Evolutionary conservation across 2,888 invertebrate species (phyloP).

Genomic region (Dorcus parallelipipedus): DNA sequence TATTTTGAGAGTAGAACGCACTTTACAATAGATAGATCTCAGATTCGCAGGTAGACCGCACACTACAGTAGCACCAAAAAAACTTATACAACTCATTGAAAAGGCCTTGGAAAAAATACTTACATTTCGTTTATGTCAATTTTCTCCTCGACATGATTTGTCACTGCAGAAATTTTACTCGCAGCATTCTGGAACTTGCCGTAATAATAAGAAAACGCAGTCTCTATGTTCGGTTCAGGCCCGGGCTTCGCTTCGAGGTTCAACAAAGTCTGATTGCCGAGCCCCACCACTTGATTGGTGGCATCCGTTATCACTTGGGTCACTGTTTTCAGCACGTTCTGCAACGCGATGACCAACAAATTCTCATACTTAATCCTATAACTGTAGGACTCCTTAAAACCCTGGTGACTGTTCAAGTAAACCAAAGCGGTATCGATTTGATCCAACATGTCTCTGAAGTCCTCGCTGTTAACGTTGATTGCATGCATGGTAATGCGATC

Average conservation of each 20-base stretch:
- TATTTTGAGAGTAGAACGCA: too few species aligned
- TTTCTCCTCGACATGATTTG: constrained; percentile 78
- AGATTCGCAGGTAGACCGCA: too few species aligned
- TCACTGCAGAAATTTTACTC: constrained; percentile 75
- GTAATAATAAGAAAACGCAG: constrained; percentile 82
- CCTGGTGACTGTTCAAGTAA: constrained; percentile 75
- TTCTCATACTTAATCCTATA: constrained; percentile 84
- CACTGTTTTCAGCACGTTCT: constrained; percentile 76
- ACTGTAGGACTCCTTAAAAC: constrained; percentile 80
- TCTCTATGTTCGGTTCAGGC: constrained; percentile 47
- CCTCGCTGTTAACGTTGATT: constrained; percentile 58
- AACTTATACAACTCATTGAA: too few species aligned
- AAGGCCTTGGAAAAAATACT: constrained; percentile 38
- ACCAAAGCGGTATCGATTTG: constrained; percentile 84
- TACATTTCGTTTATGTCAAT: constrained; percentile 71
- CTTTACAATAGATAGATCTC: too few species aligned
- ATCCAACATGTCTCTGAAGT: constrained; percentile 76
- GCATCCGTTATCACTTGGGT: constrained; percentile 73
- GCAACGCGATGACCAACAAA: constrained; percentile 75
- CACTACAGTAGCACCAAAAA: too few species aligned
- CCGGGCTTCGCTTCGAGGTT: constrained; percentile 5
- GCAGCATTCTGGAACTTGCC: constrained; percentile 95
- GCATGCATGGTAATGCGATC: constrained; percentile 35
- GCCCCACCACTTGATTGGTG: constrained; percentile 67
- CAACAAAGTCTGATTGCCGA: constrained; percentile 32